Conservation (phyloP, 2,113 vertebrate species). For the Ictalurus punctatus region DNA sequence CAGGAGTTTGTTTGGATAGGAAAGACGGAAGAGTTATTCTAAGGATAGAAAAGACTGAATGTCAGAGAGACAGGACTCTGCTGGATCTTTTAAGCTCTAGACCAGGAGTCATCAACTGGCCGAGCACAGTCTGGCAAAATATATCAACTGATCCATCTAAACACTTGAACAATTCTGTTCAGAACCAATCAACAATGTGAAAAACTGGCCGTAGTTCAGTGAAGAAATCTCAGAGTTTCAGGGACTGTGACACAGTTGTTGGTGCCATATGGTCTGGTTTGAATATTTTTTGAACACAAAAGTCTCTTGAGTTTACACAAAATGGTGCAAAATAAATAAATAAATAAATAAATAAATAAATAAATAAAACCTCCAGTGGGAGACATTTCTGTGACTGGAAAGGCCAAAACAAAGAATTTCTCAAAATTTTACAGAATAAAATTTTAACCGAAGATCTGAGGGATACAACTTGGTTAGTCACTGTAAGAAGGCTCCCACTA, state of each 20-base stretch:
- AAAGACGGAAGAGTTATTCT: neutral
- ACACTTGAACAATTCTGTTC: neutral
- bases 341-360: neutral
- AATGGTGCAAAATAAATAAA: neutral
- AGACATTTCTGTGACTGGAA: neutral
- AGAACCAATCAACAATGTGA: neutral
- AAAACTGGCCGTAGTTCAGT: neutral
- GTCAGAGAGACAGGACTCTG: neutral
- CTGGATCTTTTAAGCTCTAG: neutral
- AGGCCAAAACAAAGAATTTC: too few relatives aligned
- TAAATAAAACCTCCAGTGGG: too few relatives aligned
- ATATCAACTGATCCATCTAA: neutral
- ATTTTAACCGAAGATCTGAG: too few relatives aligned
- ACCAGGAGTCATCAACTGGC: neutral
- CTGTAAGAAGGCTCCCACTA: too few relatives aligned
- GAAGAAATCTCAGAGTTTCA: neutral
- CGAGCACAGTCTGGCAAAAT: neutral
- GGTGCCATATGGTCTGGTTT: neutral
- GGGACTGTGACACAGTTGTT: too few relatives aligned
- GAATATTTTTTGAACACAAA: neutral
- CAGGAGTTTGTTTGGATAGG: conserved; percentile 23
- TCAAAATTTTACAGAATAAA: too few relatives aligned
- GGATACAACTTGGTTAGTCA: too few relatives aligned
- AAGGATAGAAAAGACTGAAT: neutral
- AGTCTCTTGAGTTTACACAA: neutral